phyloP scores from a whole-genome alignment of 1,140 invertebrate genomes.

The Pectinophora gossypiella region DNA sequence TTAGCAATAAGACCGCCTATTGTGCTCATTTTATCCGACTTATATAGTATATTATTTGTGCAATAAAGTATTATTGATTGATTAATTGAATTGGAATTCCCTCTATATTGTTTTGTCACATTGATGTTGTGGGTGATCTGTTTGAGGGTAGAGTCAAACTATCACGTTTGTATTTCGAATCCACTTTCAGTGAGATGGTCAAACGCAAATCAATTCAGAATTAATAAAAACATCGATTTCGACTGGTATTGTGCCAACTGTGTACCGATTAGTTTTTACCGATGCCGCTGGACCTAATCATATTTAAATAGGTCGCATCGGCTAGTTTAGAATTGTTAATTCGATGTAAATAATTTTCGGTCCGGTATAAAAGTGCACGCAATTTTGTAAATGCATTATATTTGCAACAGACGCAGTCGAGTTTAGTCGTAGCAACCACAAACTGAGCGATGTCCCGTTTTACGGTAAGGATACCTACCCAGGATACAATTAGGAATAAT shows the following conservation, averaged over 20 bases:
- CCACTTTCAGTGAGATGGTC: no score
- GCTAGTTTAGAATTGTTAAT: constrained; percentile 64
- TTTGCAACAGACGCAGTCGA: constrained; percentile 35
- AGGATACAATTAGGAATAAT: no score
- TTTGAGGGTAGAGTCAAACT: no score
- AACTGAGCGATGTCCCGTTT: constrained; percentile 62
- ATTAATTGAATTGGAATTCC: no score
- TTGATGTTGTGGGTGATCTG: no score
- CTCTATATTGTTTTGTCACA: no score
- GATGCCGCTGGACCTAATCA: constrained; percentile 47
- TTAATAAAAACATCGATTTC: constrained; percentile 1
- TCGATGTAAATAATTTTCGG: constrained; percentile 60
- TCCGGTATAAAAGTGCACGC: constrained; percentile 63
- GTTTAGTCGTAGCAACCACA: constrained; percentile 32
- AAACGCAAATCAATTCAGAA: no score
- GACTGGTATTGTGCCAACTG: constrained; percentile 8
- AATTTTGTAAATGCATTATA: constrained; percentile 39
- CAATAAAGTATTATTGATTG: no score
- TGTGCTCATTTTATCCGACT: no score
- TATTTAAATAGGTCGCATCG: constrained; percentile 62
- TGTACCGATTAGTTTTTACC: constrained; percentile 38
- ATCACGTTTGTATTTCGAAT: no score
- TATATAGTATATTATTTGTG: no score
- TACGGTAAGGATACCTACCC: constrained; percentile 46
- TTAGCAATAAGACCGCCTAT: no score